Conservation (phyloP, 2,888 invertebrate genomes). For the Aleiodes alternator region DNA sequence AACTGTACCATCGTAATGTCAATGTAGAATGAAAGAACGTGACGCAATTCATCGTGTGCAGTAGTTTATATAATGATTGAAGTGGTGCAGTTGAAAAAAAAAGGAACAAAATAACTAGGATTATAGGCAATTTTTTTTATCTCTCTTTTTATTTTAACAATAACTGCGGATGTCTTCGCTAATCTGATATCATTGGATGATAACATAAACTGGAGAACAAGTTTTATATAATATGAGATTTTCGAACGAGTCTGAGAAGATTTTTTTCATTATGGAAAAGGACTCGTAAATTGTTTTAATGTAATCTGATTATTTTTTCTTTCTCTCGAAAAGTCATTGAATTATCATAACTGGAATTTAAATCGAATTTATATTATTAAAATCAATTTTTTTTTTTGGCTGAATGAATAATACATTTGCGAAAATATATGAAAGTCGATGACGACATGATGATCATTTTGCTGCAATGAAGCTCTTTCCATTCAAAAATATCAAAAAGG, state of each 20-base stretch:
- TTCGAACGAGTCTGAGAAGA: not conserved
- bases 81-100: conserved; percentile 8
- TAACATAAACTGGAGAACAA: not conserved
- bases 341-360: conserved; percentile 8
- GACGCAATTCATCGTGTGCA: conserved; percentile 12
- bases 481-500: no score
- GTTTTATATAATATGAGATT: conserved; percentile 11
- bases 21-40: not conserved
- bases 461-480: no score
- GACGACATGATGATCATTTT: no score
- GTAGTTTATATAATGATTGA: conserved; percentile 15
- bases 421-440: no score
- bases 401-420: not conserved
- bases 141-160: conserved; percentile 16
- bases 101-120: conserved; percentile 14
- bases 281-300: not conserved
- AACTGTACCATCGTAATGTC: not conserved
- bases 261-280: not conserved
- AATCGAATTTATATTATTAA: not conserved
- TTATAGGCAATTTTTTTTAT: conserved; percentile 13
- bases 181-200: conserved; percentile 6
- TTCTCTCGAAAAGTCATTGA: not conserved
- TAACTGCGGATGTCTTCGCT: not conserved
- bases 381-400: not conserved
- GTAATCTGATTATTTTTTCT: no score